Conservation (phyloP, 2,888 invertebrate genomes). For the Laspeyria flexula region DNA sequence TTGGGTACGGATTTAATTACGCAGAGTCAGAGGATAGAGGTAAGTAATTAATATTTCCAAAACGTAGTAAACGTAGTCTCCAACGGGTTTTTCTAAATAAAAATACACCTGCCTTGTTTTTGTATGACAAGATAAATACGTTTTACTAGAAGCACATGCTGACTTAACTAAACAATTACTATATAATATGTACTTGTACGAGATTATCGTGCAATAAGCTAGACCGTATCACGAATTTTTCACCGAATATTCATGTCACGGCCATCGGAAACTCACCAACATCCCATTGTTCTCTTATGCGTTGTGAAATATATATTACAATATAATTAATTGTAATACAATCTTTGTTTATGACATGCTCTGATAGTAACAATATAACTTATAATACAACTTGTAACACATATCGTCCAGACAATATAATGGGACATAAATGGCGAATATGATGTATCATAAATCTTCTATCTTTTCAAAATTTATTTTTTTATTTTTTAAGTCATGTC, state of each 20-base stretch:
- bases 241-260: conserved; percentile 28
- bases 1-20: too few relatives aligned
- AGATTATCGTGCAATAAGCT: not conserved
- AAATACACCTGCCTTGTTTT: too few relatives aligned
- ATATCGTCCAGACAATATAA: not conserved
- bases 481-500: too few relatives aligned
- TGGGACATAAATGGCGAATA: not conserved
- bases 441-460: too few relatives aligned
- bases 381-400: too few relatives aligned
- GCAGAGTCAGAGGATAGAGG: too few relatives aligned
- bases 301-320: conserved; percentile 15
- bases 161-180: not conserved
- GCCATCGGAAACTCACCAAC: conserved; percentile 18
- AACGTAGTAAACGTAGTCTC: too few relatives aligned
- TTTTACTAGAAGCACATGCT: too few relatives aligned
- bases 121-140: too few relatives aligned
- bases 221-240: conserved; percentile 3
- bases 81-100: too few relatives aligned
- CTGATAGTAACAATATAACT: not conserved
- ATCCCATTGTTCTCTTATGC: conserved; percentile 27
- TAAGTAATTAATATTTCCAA: too few relatives aligned
- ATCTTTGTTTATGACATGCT: conserved; percentile 7
- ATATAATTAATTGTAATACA: not conserved
- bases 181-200: not conserved
- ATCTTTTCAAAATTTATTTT: too few relatives aligned